Percentiles rank a stretch among this genome's conserved stretches.
Evolutionary conservation across 2,113 vertebrate genomes (phyloP).

Genomic region (Campylomormyrus numenius): DNA sequence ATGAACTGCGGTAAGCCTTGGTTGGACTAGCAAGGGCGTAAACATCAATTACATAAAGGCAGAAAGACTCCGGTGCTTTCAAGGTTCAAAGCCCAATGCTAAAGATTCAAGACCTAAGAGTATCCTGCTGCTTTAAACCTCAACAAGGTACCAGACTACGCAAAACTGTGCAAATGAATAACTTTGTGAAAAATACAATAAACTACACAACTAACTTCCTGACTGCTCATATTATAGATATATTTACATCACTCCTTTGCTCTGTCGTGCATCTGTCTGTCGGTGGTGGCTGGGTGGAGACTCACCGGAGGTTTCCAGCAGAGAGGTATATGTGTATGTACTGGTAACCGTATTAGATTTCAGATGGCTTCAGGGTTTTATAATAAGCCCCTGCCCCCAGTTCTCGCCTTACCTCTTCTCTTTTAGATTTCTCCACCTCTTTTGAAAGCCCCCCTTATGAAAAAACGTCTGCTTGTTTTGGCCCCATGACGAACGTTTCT

Average conservation of each 20-base stretch:
- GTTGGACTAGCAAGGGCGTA: background rate
- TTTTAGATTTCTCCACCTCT: slow-evolving; percentile 31
- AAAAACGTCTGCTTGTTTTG: slow-evolving; percentile 37
- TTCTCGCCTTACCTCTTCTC: slow-evolving; percentile 30
- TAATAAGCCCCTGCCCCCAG: slow-evolving; percentile 30
- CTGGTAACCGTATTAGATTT: slow-evolving; percentile 48
- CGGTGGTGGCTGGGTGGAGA: background rate
- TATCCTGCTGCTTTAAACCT: background rate
- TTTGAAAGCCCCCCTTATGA: slow-evolving; percentile 35
- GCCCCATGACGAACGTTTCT: slow-evolving; percentile 32
- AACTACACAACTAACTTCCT: background rate
- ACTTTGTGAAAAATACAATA: background rate
- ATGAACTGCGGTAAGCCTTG: background rate
- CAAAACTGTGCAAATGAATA: background rate
- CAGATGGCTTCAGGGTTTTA: slow-evolving; percentile 37
- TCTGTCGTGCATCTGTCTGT: background rate
- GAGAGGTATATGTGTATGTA: slow-evolving; percentile 25
- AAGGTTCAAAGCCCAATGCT: background rate
- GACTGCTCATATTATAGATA: background rate
- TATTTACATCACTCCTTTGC: background rate
- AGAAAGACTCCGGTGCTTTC: background rate
- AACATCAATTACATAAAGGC: background rate
- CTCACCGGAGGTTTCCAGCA: slow-evolving; percentile 31
- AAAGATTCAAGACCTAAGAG: background rate
- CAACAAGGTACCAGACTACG: background rate